Evolutionary conservation across 1,140 invertebrate genomes (phyloP).

Genomic region (Microplitis demolitor): DNA sequence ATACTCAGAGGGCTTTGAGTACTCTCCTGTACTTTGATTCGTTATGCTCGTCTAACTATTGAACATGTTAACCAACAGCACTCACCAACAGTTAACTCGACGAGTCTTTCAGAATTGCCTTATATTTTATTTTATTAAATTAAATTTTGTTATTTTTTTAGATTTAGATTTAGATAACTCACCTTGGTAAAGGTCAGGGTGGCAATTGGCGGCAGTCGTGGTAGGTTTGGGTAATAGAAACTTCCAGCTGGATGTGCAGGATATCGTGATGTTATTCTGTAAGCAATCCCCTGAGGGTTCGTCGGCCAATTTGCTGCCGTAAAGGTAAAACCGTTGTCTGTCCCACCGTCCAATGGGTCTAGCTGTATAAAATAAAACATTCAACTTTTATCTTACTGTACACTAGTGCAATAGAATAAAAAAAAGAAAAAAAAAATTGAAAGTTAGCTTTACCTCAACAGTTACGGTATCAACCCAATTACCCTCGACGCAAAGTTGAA

Average conservation of each 20-base stretch:
- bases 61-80: no score
- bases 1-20: no score
- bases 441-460: slow-evolving; percentile 71
- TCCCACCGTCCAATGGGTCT: slow-evolving; percentile 94
- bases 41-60: no score
- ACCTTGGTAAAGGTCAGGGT: slow-evolving; percentile 90
- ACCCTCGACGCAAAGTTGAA: slow-evolving; percentile 91
- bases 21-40: no score
- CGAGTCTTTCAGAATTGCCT: no score
- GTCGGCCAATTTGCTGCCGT: slow-evolving; percentile 94
- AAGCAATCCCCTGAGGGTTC: slow-evolving; percentile 86
- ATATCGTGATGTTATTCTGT: slow-evolving; percentile 86
- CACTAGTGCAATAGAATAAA: not conserved
- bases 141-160: not conserved
- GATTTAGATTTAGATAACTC: slow-evolving; percentile 28
- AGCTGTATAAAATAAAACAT: slow-evolving; percentile 64
- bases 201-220: slow-evolving; percentile 87
- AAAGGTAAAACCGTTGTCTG: slow-evolving; percentile 96
- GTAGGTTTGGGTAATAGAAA: slow-evolving; percentile 90
- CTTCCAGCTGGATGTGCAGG: slow-evolving; percentile 92
- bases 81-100: no score
- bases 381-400: not conserved
- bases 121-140: not conserved
- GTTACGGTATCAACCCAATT: slow-evolving; percentile 93
- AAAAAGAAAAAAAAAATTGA: not conserved